Evolutionary conservation across 2,113 vertebrate genomes (phyloP), one percentile per base, ranked within the genome.

Genomic region (Amblyopsis rosae): DNA sequence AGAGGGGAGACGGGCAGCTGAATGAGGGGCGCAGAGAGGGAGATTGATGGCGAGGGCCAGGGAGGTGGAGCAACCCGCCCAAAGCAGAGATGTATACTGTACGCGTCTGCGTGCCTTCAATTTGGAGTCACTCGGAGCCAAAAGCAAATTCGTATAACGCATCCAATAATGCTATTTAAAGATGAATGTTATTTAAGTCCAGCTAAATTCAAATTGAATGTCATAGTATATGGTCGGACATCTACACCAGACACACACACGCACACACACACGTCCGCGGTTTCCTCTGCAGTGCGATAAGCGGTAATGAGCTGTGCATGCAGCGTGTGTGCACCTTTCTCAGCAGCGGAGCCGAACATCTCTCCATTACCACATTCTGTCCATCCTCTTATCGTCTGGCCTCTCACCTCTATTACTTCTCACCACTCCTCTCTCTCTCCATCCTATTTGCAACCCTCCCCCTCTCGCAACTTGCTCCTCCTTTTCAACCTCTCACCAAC

Each of bases 351-450:
- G 75, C 79, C 58, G 64, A 85, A 68, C 79, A 81, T 83, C 75
- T 86, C 74, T 86, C 73, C 71, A 69, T 74, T 84, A 51, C 75
- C 84, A 86, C 79, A 79, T 80, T 87, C 82, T 85, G 82, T 79
- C 83, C 81, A 75, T 87, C 81, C 82, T 87, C 81, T 85, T 86
- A 88, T 88, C 88, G 71, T 58, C 80, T 70, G 76, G 70, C 86
- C 85, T 82, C 77, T 86, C 88, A 88, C 85, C 88, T 87, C 86
- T 68, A 87, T 88, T 89, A 87, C 85, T 89, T 86, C 84, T 78
- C 78, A 79, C 79, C 81, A 82, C 80, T 69, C 69, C 82, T 83
- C 75, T 75, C 75, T 67, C 65, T 68, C 65, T 41, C 70, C 62
- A 70, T 73, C 32, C 77, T 69, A 67, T 69, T 59, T 63, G 49